Conservation (phyloP, 1,140 invertebrate genomes). For the Berghia stephanieae region DNA sequence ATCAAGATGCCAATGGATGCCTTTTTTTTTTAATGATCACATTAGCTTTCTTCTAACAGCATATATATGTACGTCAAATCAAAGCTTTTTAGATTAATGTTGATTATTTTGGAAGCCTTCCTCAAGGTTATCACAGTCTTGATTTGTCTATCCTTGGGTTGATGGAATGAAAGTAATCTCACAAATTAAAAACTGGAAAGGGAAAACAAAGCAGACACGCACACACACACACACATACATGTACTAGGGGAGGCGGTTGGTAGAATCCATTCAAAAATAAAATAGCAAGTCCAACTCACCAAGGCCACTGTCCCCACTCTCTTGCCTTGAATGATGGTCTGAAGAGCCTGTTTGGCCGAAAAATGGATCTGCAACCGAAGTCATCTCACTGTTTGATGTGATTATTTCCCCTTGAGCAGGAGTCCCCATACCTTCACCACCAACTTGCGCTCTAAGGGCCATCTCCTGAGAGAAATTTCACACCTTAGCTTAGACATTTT, state of each 20-base stretch:
- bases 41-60: no score
- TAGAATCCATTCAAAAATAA: background rate
- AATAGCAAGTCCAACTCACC: constrained; percentile 66
- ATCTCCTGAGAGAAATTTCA: constrained; percentile 31
- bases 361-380: constrained; percentile 76
- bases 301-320: constrained; percentile 91
- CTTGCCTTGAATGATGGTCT: constrained; percentile 86
- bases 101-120: no score
- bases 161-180: no score
- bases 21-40: no score
- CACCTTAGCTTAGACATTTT: no score
- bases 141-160: no score
- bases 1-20: no score
- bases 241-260: background rate
- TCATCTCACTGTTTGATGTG: constrained; percentile 48
- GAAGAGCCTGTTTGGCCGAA: constrained; percentile 73
- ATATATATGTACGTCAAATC: no score
- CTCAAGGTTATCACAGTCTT: no score
- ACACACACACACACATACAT: background rate
- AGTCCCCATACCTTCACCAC: constrained; percentile 1
- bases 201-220: no score
- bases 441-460: constrained; percentile 28
- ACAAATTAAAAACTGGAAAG: no score
- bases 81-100: no score
- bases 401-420: background rate